Evolutionary conservation across 2,797 vertebrate species (phyloP), one percentile per base, ranked within the genome.

Genomic region (Macroramphosus scolopax): DNA sequence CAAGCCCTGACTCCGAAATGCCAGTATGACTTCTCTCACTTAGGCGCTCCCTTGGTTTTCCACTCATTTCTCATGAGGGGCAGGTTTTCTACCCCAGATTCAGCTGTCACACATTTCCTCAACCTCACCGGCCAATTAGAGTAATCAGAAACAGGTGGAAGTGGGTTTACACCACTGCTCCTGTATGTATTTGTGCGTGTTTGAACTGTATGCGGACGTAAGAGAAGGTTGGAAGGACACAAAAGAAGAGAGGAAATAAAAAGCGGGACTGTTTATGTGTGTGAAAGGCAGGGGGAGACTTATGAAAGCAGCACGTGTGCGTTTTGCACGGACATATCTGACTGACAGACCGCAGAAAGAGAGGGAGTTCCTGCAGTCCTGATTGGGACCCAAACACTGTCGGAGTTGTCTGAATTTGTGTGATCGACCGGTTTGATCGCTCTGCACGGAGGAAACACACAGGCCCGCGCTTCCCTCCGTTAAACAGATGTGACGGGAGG

Each of bases 61-160:
- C 77, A 60, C 77, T 77, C 51, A 70, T 80, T 81, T 86, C 81
- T 86, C 78, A 77, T 68, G 52, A 5, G 65, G 75, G 69, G 86
- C 75, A 61, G 64, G 75, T 84, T 81, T 72, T 72, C 64, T 68
- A 48, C 59, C 63, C 59, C 38, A 50, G 57, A 78, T 77, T 84
- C 61, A 76, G 75, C 76, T 73, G 79, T 81, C 82, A 70, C 56
- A 79, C 70, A 61, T 85, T 87, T 87, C 81, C 79, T 75, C 75
- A 37, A 51, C 43, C 72, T 73, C 75, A 45, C 55, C 24, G 51
- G 50, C 69, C 74, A 84, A 78, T 87, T 83, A 72, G 38, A 71
- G 38, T 84, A 88, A 89, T 84, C 71, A 78, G 72, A 89, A 89
- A 62, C 87, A 89, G 74, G 73, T 81, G 80, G 50, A 59, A 31